Conservation (phyloP, 2,797 vertebrate genomes). For the Heteromormyrus szaboi region DNA sequence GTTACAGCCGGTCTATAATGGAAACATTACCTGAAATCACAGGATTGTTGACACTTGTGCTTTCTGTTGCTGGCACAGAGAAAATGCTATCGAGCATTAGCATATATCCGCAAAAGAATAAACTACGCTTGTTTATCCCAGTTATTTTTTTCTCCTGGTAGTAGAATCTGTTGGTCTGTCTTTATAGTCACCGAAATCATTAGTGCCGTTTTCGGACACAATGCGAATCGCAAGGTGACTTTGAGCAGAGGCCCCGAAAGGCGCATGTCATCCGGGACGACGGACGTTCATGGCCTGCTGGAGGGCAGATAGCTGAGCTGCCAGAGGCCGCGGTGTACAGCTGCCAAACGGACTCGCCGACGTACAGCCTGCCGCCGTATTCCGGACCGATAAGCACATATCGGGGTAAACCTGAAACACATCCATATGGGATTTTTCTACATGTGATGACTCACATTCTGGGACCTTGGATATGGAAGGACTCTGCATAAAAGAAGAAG, state of each 20-base stretch:
- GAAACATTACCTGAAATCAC: background rate
- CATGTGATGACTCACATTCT: background rate
- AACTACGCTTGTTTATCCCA: slow-evolving; percentile 2
- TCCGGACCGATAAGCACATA: background rate
- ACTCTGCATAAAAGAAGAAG: background rate
- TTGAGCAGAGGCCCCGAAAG: background rate
- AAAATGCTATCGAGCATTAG: slow-evolving; percentile 31
- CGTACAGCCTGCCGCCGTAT: background rate
- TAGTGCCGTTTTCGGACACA: slow-evolving; percentile 40
- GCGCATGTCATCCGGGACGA: background rate
- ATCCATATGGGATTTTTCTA: background rate
- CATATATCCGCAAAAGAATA: slow-evolving; percentile 33
- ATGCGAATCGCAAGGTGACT: slow-evolving; percentile 28
- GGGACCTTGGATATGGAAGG: background rate
- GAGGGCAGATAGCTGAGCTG: background rate
- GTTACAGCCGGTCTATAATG: background rate
- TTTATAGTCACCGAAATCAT: background rate
- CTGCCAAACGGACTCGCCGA: background rate
- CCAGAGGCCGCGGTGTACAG: too few relatives aligned
- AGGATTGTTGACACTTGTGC: background rate
- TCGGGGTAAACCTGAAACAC: background rate
- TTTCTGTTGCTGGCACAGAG: background rate
- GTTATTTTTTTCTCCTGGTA: slow-evolving; percentile 35
- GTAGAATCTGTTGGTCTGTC: slow-evolving; percentile 20
- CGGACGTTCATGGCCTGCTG: background rate